Evolutionary conservation across 2,113 vertebrate species (phyloP).

Genomic region (Bungarus multicinctus): DNA sequence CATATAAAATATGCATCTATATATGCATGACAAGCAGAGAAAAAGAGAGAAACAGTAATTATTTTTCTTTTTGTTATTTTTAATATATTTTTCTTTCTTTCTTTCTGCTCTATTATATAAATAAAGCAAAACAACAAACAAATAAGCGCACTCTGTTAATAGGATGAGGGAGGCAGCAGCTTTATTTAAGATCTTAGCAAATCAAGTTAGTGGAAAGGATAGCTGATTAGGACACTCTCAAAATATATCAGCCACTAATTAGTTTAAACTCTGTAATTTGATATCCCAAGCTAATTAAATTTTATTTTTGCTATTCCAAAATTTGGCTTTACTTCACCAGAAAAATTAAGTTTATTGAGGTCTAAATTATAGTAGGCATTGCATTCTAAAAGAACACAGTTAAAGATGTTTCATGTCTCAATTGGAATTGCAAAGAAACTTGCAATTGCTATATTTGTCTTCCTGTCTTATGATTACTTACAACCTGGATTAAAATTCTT

Average conservation of each 20-base stretch:
- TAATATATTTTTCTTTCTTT: neutral
- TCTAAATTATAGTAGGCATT: slow-evolving; percentile 48
- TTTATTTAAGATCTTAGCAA: slow-evolving; percentile 30
- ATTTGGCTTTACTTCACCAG: slow-evolving; percentile 52
- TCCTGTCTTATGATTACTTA: neutral
- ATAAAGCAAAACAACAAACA: slow-evolving; percentile 4
- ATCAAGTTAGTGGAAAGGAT: slow-evolving; percentile 23
- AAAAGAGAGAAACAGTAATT: neutral
- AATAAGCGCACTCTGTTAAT: slow-evolving; percentile 30
- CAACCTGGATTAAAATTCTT: neutral
- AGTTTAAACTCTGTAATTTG: slow-evolving; percentile 49
- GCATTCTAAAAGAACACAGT: slow-evolving; percentile 49
- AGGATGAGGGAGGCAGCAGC: neutral
- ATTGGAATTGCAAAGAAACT: slow-evolving; percentile 50
- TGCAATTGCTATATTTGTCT: slow-evolving; percentile 53
- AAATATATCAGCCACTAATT: slow-evolving; percentile 47
- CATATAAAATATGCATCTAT: neutral
- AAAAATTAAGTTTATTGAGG: slow-evolving; percentile 43
- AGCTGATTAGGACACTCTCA: slow-evolving; percentile 34
- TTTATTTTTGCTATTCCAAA: slow-evolving; percentile 41
- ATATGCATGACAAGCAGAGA: neutral
- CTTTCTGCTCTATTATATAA: neutral
- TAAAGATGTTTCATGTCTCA: slow-evolving; percentile 46
- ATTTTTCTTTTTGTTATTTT: neutral
- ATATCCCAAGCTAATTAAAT: slow-evolving; percentile 46